A percentile compares a stretch with the other conserved stretches of the same genome.
Evolutionary conservation across 2,797 vertebrate genomes (phyloP).

Genomic region (Xenopus petersii): DNA sequence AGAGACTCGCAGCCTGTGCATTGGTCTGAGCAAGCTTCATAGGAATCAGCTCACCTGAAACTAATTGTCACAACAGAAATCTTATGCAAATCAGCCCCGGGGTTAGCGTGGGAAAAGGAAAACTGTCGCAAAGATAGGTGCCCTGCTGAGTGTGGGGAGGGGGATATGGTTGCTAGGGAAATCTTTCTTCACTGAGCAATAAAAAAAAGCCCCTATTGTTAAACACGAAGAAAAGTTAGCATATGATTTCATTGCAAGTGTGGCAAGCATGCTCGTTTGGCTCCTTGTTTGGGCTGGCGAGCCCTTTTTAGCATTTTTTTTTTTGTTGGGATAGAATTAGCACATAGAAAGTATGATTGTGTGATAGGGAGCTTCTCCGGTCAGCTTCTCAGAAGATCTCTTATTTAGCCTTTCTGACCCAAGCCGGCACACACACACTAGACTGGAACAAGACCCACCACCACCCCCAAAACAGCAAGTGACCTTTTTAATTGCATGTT

Average conservation of each 20-base stretch:
- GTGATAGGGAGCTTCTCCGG: neutral
- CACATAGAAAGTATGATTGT: neutral
- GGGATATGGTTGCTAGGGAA: conserved; percentile 87
- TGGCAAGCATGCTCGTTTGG: conserved; percentile 68
- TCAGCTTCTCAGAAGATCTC: conserved; percentile 10
- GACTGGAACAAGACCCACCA: too few relatives aligned
- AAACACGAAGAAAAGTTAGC: conserved; percentile 62
- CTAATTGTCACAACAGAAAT: conserved; percentile 92
- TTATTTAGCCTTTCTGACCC: conserved; percentile 51
- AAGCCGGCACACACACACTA: neutral
- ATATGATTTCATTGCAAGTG: conserved; percentile 63
- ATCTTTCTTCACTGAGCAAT: conserved; percentile 83
- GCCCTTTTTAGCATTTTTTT: too few relatives aligned
- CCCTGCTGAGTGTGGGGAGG: conserved; percentile 83
- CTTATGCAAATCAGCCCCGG: conserved; percentile 94
- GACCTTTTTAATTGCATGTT: too few relatives aligned
- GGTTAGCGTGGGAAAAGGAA: conserved; percentile 98
- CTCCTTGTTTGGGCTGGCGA: too few relatives aligned
- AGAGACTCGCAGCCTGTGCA: conserved; percentile 71
- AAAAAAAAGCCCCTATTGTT: conserved; percentile 68
- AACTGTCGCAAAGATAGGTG: conserved; percentile 91
- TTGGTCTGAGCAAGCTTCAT: conserved; percentile 80
- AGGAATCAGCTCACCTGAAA: conserved; percentile 99
- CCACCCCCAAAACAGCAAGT: too few relatives aligned
- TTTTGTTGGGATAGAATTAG: too few relatives aligned